A percentile compares a stretch with the other conserved stretches of the same genome.
These are phyloP conservation scores for Nanorana parkeri DNA, from an alignment of 2,113 vertebrate genomes.

Conservation along the genomic window DNA sequence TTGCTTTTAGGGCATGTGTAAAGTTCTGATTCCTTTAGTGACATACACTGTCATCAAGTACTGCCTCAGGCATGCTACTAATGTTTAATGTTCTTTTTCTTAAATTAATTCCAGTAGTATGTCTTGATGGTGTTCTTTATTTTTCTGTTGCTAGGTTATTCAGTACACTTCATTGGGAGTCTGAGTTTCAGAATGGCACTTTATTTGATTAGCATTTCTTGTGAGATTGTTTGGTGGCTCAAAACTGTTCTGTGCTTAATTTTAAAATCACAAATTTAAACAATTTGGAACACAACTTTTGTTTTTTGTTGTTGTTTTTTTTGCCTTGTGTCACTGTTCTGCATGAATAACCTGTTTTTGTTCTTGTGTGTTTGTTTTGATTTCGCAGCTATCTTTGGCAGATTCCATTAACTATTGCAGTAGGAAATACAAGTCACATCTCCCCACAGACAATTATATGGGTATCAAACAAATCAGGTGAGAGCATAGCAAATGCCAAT, in stretches of 20 bases:
- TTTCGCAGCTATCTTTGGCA: conserved; percentile 92
- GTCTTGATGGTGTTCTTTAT: conserved; percentile 60
- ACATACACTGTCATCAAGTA: conserved; percentile 24
- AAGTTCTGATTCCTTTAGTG: conserved; percentile 17
- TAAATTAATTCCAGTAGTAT: conserved; percentile 51
- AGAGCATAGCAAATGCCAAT: conserved; percentile 72
- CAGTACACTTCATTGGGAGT: conserved; percentile 42
- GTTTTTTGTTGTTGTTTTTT: conserved; percentile 67
- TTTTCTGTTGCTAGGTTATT: conserved; percentile 42
- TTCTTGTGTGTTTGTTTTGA: conserved; percentile 73
- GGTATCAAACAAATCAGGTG: conserved; percentile 97
- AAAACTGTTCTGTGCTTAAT: conserved; percentile 62
- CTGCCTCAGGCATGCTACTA: conserved; percentile 46
- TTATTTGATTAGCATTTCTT: conserved; percentile 38
- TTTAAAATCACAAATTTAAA: conserved; percentile 55
- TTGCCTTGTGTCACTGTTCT: conserved; percentile 67
- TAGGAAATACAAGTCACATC: conserved; percentile 88
- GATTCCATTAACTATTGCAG: conserved; percentile 90
- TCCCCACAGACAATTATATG: conserved; percentile 91
- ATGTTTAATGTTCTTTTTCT: conserved; percentile 46
- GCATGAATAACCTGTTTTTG: conserved; percentile 69
- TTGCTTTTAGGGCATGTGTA: conserved; percentile 44
- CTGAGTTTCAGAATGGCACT: conserved; percentile 56
- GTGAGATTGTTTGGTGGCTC: conserved; percentile 58
- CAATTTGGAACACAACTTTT: conserved; percentile 51